Percentiles rank a stretch among this genome's conserved stretches.
phyloP scores from a whole-genome alignment of 2,888 invertebrate species.

The Yponomeuta malinellus region DNA sequence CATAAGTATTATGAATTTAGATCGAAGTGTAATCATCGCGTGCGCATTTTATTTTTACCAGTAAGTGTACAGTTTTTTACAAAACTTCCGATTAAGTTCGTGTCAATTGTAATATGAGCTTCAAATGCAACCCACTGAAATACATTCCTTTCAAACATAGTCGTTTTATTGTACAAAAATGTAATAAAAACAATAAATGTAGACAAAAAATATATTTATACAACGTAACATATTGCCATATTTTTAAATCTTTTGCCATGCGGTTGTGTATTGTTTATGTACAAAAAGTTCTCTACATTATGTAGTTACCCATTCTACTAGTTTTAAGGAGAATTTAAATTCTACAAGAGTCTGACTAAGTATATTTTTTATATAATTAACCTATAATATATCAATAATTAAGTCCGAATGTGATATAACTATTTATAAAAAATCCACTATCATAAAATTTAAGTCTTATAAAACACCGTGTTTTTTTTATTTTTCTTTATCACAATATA shows the following conservation, averaged over 20 bases:
- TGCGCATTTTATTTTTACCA: background rate
- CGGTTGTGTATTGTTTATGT: constrained; percentile 62
- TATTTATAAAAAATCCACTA: constrained; percentile 43
- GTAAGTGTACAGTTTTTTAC: background rate
- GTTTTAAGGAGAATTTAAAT: constrained; percentile 64
- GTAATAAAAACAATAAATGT: background rate
- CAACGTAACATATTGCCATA: constrained; percentile 49
- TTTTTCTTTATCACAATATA: background rate
- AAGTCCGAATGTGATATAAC: constrained; percentile 66
- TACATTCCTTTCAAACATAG: constrained; percentile 7
- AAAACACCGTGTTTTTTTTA: background rate
- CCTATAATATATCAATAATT: constrained; percentile 30
- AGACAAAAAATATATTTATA: constrained; percentile 11
- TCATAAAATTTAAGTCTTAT: constrained; percentile 20
- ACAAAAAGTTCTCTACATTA: constrained; percentile 49
- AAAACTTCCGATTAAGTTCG: background rate
- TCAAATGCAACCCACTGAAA: constrained; percentile 4
- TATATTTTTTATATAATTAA: constrained; percentile 49
- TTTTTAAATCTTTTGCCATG: constrained; percentile 51
- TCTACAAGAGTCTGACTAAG: constrained; percentile 63
- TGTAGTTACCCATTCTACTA: constrained; percentile 59
- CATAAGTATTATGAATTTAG: background rate
- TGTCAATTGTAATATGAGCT: background rate
- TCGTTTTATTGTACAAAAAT: constrained; percentile 10
- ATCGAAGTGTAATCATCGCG: background rate